Evolutionary conservation across 2,888 invertebrate genomes (phyloP), one percentile per base, ranked within the genome.

Genomic region (Troides helena): DNA sequence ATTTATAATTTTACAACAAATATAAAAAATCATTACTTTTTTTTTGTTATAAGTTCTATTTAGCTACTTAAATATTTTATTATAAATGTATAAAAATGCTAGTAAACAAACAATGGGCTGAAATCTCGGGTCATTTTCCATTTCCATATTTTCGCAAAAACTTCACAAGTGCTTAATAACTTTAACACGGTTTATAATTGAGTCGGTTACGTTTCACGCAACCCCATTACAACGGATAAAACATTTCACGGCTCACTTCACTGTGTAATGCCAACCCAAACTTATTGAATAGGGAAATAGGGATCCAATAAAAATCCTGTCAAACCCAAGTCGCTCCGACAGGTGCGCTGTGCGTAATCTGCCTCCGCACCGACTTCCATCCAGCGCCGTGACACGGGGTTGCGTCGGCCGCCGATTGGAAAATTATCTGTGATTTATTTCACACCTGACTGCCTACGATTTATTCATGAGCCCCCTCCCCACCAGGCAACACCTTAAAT

Each of bases 221-320:
- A 65, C 23, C 66, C 66, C 59, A 70, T 63, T 63, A 66, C 62
- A 63, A 58, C 74, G 76, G 74, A 78, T 79, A 75, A 80, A 82
- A 81, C 82, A 89, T 89, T 88, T 86, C 85, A 86, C 87, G 86
- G 85, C 74, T 79, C 88, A 86, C 84, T 81, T 78, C 79, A 79
- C 86, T 78, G 80, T 77, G 85, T 88, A 88, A 89, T 86, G 83
- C 80, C 85, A 84, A 82, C 82, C 85, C 83, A 75, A 89, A 89
- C 85, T 90, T 89, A 87, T 88, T 88, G 86, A 89, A 89, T 87
- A 83, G 88, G 85, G 83, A 85, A 85, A 82, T 82, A 83, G 84
- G 85, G 81, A 86, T 87, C 89, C 88, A 89, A 90, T 90, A 89
- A 89, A 89, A 87, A 85, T 87, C 77, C 87, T 90, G 90, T 90